Evolutionary conservation across 92 coral and sea anemone species (phyloP), one percentile per base, ranked within the genome.

Genomic region (Actinernus sp.): DNA sequence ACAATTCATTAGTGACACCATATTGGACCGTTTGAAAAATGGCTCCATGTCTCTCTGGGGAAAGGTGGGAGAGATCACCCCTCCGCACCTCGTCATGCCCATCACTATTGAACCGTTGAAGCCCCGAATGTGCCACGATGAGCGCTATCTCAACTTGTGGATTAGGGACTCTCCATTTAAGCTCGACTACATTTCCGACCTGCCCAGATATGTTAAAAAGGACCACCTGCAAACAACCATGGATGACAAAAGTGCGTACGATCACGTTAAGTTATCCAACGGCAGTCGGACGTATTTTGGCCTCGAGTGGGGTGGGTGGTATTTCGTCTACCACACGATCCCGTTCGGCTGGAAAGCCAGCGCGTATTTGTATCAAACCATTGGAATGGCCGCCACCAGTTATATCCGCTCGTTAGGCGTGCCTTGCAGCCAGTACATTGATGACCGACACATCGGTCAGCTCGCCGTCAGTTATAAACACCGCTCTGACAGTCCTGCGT

Each of bases 321-420:
- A 16, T 37, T 59, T 36, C 36, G 28, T 23, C 2, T 58, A 41
- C 3, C 12, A 43, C 14, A 23, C 80, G 7, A 19, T 79, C 24
- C 86, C 86, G 19, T 79, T 79, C 18, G 79, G 79, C 3, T 79
- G 65, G 80, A 79, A 79, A 26, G 73, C 71, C 13, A 59, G 74
- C 47, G 74, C 74, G 3, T 81, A 54, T 16, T 19, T 72, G 1
- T 81, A 72, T 53, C 87, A 81, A 17, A 20, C 80, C 2, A 59
- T 59, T 12, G 85, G 65, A 18, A 0, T 58, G 49, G 49, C 21
- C 14, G 65, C 65, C 2, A 58, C 41, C 26, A 31, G 62, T 46
- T 49, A 60, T 25, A 69, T 79, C 31, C 49, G 86, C 14, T 31
- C 73, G 6, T 50, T 79, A 0, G 27, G 47, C 0, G 65, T 69